phyloP scores from a whole-genome alignment of 1,140 invertebrate species.

The Andricus grossulariae region DNA sequence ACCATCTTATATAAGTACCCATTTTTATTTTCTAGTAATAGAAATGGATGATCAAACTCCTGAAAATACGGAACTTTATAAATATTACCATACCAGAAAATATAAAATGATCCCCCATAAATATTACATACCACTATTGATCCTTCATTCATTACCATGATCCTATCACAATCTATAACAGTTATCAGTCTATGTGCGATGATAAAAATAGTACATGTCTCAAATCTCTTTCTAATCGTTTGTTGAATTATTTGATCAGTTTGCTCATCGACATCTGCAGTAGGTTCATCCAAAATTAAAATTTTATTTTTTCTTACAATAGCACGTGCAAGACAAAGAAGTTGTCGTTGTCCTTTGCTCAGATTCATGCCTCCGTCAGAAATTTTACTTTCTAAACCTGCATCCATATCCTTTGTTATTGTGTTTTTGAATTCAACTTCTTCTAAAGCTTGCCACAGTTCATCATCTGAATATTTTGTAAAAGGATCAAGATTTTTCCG shows the following conservation, averaged over 20 bases:
- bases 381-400: slow-evolving; percentile 82
- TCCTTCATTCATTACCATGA: slow-evolving; percentile 81
- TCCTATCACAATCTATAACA: slow-evolving; percentile 81
- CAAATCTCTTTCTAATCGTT: slow-evolving; percentile 84
- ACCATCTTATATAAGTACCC: slow-evolving; percentile 79
- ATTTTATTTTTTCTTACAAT: slow-evolving; percentile 78
- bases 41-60: slow-evolving; percentile 81
- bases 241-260: slow-evolving; percentile 85
- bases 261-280: slow-evolving; percentile 84
- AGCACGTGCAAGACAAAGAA: slow-evolving; percentile 82
- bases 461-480: slow-evolving; percentile 69
- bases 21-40: slow-evolving; percentile 75
- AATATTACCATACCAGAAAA: too few relatives aligned
- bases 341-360: slow-evolving; percentile 88
- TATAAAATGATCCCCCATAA: too few relatives aligned
- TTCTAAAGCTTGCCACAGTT: slow-evolving; percentile 58
- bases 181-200: slow-evolving; percentile 92
- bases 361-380: slow-evolving; percentile 87
- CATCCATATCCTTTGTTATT: slow-evolving; percentile 65
- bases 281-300: slow-evolving; percentile 83
- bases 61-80: slow-evolving; percentile 42
- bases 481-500: slow-evolving; percentile 82
- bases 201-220: slow-evolving; percentile 87
- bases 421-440: slow-evolving; percentile 81
- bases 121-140: slow-evolving; percentile 67